Conservation (phyloP, 64 coral and sea anemone species). For the Stylophora pistillata region DNA sequence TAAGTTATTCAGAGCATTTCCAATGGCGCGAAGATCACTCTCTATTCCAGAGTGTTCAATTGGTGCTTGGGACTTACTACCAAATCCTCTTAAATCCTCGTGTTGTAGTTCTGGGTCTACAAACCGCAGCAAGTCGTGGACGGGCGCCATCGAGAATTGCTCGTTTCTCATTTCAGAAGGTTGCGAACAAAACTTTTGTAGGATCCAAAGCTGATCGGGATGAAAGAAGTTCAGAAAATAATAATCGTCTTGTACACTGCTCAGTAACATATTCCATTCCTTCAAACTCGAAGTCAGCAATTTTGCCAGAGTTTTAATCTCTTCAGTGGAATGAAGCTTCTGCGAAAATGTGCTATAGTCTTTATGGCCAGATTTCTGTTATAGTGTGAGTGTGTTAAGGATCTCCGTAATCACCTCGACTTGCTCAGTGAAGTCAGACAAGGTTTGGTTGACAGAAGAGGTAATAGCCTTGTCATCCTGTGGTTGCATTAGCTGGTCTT, state of each 20-base stretch:
- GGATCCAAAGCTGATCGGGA: slow-evolving; percentile 70
- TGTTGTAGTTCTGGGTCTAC: slow-evolving; percentile 52
- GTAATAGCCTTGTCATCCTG: not conserved
- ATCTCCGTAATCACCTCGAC: slow-evolving; percentile 79
- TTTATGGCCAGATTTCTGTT: slow-evolving; percentile 62
- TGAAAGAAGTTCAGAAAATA: slow-evolving; percentile 85
- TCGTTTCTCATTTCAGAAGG: slow-evolving; percentile 5
- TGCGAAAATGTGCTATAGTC: slow-evolving; percentile 40
- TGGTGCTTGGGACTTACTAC: slow-evolving; percentile 35
- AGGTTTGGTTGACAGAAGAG: not conserved
- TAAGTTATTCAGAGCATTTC: slow-evolving; percentile 45
- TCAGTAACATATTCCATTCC: slow-evolving; percentile 50
- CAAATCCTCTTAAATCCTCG: slow-evolving; percentile 29
- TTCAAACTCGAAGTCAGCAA: slow-evolving; percentile 8
- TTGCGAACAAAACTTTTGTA: slow-evolving; percentile 20
- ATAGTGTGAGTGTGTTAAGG: slow-evolving; percentile 3
- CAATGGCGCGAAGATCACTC: slow-evolving; percentile 51
- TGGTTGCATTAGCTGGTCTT: not conserved
- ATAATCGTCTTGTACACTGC: slow-evolving; percentile 45
- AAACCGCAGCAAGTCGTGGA: slow-evolving; percentile 48
- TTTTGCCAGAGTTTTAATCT: slow-evolving; percentile 44
- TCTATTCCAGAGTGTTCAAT: slow-evolving; percentile 28
- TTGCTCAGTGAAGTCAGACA: slow-evolving; percentile 67
- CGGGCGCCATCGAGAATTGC: slow-evolving; percentile 3
- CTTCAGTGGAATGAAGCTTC: slow-evolving; percentile 39